Conservation (phyloP, 2,797 vertebrate genomes). For the Acanthis flammea region DNA sequence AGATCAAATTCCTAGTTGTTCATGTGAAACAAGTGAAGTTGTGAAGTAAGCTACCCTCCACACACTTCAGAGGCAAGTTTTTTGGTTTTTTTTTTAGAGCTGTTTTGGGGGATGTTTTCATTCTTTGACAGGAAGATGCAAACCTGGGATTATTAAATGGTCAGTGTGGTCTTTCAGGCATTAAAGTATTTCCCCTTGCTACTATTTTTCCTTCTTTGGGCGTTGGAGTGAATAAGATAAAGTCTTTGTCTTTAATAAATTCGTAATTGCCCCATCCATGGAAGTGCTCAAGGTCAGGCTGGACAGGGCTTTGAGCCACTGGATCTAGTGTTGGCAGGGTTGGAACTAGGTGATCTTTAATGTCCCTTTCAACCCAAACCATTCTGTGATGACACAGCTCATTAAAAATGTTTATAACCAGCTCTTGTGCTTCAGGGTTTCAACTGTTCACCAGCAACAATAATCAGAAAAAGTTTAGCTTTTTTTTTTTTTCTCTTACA, state of each 20-base stretch:
- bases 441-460: not conserved
- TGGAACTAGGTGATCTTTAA: not conserved
- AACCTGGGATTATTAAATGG: not conserved
- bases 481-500: not conserved
- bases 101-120: not conserved
- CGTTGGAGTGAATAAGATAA: not conserved
- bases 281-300: not conserved
- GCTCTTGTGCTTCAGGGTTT: not conserved
- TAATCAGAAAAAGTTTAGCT: not conserved
- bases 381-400: not conserved
- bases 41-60: not conserved
- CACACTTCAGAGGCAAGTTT: not conserved
- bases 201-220: not conserved
- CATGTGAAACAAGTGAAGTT: not conserved
- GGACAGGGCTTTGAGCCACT: not conserved
- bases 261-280: not conserved
- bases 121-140: not conserved
- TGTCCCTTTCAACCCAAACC: not conserved
- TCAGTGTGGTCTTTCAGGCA: not conserved
- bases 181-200: not conserved
- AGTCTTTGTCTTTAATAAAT: not conserved
- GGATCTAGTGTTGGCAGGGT: not conserved
- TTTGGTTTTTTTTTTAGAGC: not conserved
- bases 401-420: not conserved
- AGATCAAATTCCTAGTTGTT: not conserved